Conservation (phyloP, 1,140 invertebrate species). For the Cylas formicarius region DNA sequence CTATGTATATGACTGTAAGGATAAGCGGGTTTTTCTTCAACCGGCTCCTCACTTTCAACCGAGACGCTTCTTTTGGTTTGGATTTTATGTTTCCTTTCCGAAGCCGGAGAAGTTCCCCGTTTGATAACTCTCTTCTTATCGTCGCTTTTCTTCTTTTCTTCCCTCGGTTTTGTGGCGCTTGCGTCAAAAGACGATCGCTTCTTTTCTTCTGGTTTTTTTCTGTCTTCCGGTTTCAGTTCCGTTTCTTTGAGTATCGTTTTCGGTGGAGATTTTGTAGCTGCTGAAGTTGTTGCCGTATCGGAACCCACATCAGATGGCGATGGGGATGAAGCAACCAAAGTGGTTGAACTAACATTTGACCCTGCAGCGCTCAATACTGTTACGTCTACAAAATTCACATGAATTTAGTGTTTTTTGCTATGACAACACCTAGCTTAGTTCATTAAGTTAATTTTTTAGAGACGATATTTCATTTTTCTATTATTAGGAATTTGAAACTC, state of each 20-base stretch:
- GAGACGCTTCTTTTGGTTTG: conserved; percentile 31
- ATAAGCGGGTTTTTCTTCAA: conserved; percentile 22
- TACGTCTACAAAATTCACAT: conserved; percentile 25
- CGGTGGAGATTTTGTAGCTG: conserved; percentile 2
- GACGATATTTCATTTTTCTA: too few species aligned
- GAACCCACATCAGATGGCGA: conserved; percentile 16
- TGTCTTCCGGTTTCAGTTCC: too few species aligned
- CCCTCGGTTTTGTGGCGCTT: too few species aligned
- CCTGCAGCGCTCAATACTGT: conserved; percentile 52
- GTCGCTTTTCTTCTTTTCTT: too few species aligned
- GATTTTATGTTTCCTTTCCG: too few species aligned
- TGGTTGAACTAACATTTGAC: conserved; percentile 64
- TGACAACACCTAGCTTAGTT: too few species aligned
- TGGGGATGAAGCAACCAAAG: conserved; percentile 53
- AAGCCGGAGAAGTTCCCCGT: too few species aligned
- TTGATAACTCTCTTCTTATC: conserved; percentile 15
- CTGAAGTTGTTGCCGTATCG: conserved; percentile 7
- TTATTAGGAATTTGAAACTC: too few species aligned
- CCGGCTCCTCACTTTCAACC: conserved; percentile 37
- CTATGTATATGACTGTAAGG: conserved; percentile 28
- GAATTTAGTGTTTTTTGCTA: too few species aligned
- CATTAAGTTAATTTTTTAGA: too few species aligned
- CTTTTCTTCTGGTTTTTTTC: too few species aligned
- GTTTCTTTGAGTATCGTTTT: not conserved
- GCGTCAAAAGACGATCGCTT: too few species aligned